Percentiles rank a stretch among this genome's conserved stretches.
Evolutionary conservation across 2,888 invertebrate species (phyloP).

Genomic region (Drosophila incognita): DNA sequence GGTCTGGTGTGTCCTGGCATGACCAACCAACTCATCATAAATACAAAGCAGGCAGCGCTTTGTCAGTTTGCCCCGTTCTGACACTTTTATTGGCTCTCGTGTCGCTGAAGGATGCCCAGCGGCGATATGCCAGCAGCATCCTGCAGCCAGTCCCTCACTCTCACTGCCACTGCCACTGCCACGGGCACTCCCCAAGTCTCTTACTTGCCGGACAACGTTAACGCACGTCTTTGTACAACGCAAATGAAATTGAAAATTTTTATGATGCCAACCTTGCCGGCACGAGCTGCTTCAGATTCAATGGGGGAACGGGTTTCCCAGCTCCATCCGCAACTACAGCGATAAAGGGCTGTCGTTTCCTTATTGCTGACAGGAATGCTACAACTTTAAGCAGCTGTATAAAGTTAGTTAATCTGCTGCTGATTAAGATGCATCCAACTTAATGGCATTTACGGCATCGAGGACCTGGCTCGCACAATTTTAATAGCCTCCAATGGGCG

Average conservation of each 20-base stretch:
- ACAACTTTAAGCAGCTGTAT: conserved; percentile 72
- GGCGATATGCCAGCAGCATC: conserved; percentile 69
- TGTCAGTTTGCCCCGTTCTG: conserved; percentile 68
- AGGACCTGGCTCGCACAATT: conserved; percentile 58
- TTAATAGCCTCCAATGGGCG: conserved; percentile 65
- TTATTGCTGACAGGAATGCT: conserved; percentile 46
- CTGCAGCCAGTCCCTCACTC: conserved; percentile 25
- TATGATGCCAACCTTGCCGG: conserved; percentile 65
- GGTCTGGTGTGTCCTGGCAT: conserved; percentile 5
- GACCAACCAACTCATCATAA: conserved; percentile 68
- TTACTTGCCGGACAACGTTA: conserved; percentile 22
- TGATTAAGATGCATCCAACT: conserved; percentile 70
- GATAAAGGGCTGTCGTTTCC: neutral
- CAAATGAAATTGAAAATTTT: conserved; percentile 80
- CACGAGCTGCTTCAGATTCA: conserved; percentile 4
- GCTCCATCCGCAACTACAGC: neutral
- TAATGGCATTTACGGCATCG: conserved; percentile 62
- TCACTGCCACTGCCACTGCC: neutral
- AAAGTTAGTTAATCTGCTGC: conserved; percentile 75
- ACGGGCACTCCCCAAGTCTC: neutral
- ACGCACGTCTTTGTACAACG: conserved; percentile 66
- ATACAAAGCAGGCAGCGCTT: conserved; percentile 78
- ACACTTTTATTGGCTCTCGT: conserved; percentile 77
- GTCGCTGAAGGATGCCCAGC: conserved; percentile 60
- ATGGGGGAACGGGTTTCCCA: neutral